Evolutionary conservation across 1,140 invertebrate genomes (phyloP), one percentile per base, ranked within the genome.

Genomic region (Trachelipus rathkii): DNA sequence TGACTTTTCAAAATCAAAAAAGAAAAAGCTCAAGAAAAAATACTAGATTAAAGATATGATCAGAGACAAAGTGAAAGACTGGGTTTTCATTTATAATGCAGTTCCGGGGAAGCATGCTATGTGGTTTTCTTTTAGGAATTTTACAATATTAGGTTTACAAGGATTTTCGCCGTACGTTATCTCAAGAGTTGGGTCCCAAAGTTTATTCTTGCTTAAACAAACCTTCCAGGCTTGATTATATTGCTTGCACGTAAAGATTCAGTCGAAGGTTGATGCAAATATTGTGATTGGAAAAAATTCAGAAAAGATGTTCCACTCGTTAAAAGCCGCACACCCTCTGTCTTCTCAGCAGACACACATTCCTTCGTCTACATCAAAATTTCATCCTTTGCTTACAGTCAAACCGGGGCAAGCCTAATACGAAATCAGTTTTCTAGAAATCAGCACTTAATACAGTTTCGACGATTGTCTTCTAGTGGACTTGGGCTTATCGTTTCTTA

Each of bases 101-200:
- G 83, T 84, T 89, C 8, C 85, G 87, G 43, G 87, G 87, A 11
- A 85, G 87, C 10, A 85, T 69, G 87, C 87, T 0, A 86, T 10
- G 87, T 88, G 85, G 84, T n/a, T n/a, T 87, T 13, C 81, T 88
- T 7, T 83, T 88, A 6, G 88, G 88, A 15, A 83, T 88, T 45
- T n/a, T n/a, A n/a, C n/a, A n/a, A n/a, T n/a, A 87, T 87, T 0
- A 89, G 88, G 88, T 83, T 88, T 0, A 85, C 87, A 45, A 88
- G 87, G 10, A 84, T 87, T 6, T 82, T 88, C 33, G 87, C 87
- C 24, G 83, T 88, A 19, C 85, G 86, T 60, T 84, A 85, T 45
- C 84, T 85, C n/a, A 2, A 84, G 85, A 74, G 71, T 88, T 0
- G 82, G 85, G 7, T 86, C 88, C 77, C 85, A 86, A 72, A 88